phyloP scores from a whole-genome alignment of 2,888 invertebrate species.

The Tetranychus truncatus region DNA sequence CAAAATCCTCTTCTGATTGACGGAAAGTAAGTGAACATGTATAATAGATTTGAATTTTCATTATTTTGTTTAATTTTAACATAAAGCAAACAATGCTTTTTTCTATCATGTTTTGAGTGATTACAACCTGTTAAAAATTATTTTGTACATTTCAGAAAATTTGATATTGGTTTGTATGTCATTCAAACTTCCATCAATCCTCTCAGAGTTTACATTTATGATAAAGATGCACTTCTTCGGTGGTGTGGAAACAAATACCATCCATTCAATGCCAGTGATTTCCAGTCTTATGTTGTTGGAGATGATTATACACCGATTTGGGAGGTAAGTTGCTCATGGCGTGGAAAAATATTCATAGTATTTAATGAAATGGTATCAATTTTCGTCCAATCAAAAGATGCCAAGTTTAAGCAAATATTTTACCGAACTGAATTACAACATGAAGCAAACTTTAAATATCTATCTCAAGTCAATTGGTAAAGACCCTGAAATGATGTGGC shows the following conservation, averaged over 20 bases:
- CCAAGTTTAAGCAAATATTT: slow-evolving; percentile 34
- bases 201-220: slow-evolving; percentile 66
- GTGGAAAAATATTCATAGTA: no score
- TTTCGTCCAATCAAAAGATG: slow-evolving; percentile 29
- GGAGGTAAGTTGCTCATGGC: slow-evolving; percentile 43
- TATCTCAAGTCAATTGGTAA: slow-evolving; percentile 38
- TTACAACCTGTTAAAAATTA: background rate
- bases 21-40: slow-evolving; percentile 41
- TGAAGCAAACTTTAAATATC: slow-evolving; percentile 68
- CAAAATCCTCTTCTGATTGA: slow-evolving; percentile 71
- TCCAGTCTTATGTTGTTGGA: slow-evolving; percentile 79
- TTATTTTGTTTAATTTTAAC: slow-evolving; percentile 3
- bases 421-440: slow-evolving; percentile 45
- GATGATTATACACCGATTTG: slow-evolving; percentile 86
- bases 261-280: slow-evolving; percentile 59
- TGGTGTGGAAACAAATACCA: slow-evolving; percentile 75
- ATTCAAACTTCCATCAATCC: slow-evolving; percentile 77
- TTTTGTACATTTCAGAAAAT: slow-evolving; percentile 43
- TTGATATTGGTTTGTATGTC: slow-evolving; percentile 88
- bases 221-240: slow-evolving; percentile 70
- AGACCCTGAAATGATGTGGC: slow-evolving; percentile 57
- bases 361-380: background rate
- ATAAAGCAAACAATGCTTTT: background rate
- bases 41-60: background rate
- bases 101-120: background rate